phyloP scores from a whole-genome alignment of 2,797 vertebrate genomes.

The Thunnus albacares region DNA sequence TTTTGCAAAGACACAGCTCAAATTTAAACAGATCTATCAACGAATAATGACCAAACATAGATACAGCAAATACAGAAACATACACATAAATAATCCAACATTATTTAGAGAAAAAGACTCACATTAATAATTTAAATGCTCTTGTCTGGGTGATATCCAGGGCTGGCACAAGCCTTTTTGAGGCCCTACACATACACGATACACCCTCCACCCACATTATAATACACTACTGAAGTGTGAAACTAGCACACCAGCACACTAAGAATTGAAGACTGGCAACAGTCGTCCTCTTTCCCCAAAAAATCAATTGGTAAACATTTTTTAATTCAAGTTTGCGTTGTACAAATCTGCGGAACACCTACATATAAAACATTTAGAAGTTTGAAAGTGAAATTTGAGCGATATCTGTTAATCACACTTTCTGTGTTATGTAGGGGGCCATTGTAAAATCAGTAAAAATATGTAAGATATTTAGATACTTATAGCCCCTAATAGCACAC shows the following conservation, averaged over 20 bases:
- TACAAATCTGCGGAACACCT: slow-evolving; percentile 1
- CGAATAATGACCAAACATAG: slow-evolving; percentile 16
- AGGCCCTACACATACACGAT: too few species aligned
- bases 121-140: slow-evolving; percentile 6
- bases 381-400: neutral
- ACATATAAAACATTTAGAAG: slow-evolving; percentile 5
- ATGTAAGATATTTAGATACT: neutral
- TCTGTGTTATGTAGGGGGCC: neutral
- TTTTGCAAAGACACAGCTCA: slow-evolving; percentile 21
- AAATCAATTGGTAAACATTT: neutral
- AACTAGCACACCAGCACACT: neutral
- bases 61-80: slow-evolving; percentile 37
- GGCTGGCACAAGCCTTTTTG: too few species aligned
- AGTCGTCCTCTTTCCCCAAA: neutral
- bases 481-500: neutral
- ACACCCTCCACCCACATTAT: neutral
- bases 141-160: neutral
- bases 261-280: too few species aligned
- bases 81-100: slow-evolving; percentile 8
- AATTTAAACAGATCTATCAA: slow-evolving; percentile 14
- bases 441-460: slow-evolving; percentile 1
- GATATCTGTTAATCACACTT: neutral
- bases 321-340: neutral
- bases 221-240: neutral
- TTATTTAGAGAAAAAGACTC: slow-evolving; percentile 16